phyloP scores from a whole-genome alignment of 2,888 invertebrate genomes.

The Drosophila meridionalis region DNA sequence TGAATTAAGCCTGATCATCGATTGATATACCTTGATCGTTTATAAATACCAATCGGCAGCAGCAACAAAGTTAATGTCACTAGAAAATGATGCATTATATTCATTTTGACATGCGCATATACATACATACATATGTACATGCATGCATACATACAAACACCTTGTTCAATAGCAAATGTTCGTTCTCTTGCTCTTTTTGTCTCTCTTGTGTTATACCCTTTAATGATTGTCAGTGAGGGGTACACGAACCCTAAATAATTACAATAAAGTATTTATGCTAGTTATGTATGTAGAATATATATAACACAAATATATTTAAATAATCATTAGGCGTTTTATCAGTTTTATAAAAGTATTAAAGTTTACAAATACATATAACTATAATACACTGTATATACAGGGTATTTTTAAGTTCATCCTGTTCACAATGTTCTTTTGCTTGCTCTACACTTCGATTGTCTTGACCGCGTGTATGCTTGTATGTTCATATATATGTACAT shows the following conservation, averaged over 20 bases:
- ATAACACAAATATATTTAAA: neutral
- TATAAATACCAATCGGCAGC: neutral
- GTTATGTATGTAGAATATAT: neutral
- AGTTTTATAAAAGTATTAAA: neutral
- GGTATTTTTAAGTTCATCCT: neutral
- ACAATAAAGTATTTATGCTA: neutral
- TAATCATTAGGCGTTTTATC: neutral
- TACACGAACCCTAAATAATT: neutral
- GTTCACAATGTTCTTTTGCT: neutral
- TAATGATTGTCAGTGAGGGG: neutral
- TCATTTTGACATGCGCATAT: neutral
- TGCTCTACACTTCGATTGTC: conserved; percentile 11
- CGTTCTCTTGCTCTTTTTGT: neutral
- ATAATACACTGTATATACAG: neutral
- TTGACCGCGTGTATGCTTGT: conserved; percentile 14
- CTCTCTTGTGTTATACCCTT: conserved; percentile 1
- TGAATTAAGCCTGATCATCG: neutral
- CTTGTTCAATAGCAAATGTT: neutral
- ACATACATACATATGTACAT: neutral
- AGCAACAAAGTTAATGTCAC: neutral
- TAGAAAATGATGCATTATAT: neutral
- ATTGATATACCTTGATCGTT: neutral
- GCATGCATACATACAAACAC: neutral
- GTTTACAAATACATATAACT: neutral
- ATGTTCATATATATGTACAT: neutral